Evolutionary conservation across 1,140 invertebrate genomes (phyloP).

Genomic region (Lanistes nyassanus): DNA sequence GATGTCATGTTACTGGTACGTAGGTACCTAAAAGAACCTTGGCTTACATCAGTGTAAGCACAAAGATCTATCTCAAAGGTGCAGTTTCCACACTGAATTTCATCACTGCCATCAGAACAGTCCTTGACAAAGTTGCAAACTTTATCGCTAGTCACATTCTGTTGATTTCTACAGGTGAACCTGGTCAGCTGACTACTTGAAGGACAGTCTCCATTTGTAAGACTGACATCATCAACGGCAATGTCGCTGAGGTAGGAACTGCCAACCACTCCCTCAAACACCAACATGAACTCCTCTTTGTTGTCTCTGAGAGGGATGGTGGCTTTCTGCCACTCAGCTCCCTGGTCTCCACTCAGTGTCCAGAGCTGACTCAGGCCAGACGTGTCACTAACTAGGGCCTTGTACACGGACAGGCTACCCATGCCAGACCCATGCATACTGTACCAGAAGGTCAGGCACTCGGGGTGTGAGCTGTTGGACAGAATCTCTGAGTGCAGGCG

Average conservation of each 20-base stretch:
- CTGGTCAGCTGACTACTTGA: neutral
- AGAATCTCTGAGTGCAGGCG: constrained; percentile 45
- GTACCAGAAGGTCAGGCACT: constrained; percentile 64
- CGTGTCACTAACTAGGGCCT: constrained; percentile 23
- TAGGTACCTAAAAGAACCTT: constrained; percentile 51
- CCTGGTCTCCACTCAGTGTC: constrained; percentile 34
- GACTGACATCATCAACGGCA: constrained; percentile 78
- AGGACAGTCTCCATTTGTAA: constrained; percentile 25
- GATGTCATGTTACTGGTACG: constrained; percentile 46
- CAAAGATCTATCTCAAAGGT: constrained; percentile 55
- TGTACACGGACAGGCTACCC: constrained; percentile 54
- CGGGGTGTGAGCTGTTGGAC: constrained; percentile 26
- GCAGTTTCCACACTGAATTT: constrained; percentile 61
- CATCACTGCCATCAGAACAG: constrained; percentile 59
- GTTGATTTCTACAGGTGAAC: constrained; percentile 2
- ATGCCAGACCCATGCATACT: constrained; percentile 78
- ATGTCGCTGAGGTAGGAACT: constrained; percentile 76
- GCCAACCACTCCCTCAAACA: constrained; percentile 74
- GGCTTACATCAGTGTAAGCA: constrained; percentile 49
- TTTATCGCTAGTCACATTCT: constrained; percentile 26
- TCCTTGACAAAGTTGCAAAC: constrained; percentile 60
- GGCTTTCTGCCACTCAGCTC: constrained; percentile 45
- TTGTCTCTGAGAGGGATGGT: constrained; percentile 30
- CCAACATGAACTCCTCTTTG: constrained; percentile 34
- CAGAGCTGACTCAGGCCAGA: constrained; percentile 18